Conservation (phyloP, 2,888 invertebrate species). For the Parasteatoda lunata region DNA sequence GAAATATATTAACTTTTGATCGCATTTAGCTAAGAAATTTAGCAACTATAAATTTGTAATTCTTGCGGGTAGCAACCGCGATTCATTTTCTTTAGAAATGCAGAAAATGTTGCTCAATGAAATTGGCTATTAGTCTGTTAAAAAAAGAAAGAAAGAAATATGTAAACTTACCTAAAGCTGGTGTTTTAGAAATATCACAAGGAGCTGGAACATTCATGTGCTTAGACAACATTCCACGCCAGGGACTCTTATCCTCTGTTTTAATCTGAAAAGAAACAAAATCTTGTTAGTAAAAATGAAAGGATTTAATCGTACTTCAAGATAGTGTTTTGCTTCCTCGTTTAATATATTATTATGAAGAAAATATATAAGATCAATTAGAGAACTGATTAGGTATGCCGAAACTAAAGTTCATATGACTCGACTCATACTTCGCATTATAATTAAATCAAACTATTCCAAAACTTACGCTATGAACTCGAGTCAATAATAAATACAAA, state of each 20-base stretch:
- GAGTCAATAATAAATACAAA: no score
- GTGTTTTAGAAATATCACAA: slow-evolving; percentile 29
- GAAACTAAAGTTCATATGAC: no score
- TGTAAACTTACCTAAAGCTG: slow-evolving; percentile 31
- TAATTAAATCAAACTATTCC: no score
- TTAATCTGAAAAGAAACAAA: slow-evolving; percentile 25
- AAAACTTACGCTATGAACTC: no score
- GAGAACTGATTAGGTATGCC: no score
- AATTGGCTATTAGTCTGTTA: not conserved
- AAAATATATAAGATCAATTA: no score
- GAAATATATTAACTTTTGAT: no score
- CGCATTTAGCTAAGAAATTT: no score
- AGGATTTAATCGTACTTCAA: no score
- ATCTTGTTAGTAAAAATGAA: not conserved
- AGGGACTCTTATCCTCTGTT: slow-evolving; percentile 47
- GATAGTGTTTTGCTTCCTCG: no score
- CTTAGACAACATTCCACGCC: slow-evolving; percentile 31
- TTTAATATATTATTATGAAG: no score
- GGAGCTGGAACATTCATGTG: slow-evolving; percentile 5
- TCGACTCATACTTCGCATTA: no score
- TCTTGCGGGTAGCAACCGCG: not conserved
- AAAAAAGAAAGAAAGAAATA: not conserved
- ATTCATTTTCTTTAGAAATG: not conserved
- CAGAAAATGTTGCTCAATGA: not conserved
- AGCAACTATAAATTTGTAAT: not conserved